phyloP scores from a whole-genome alignment of 2,888 invertebrate genomes.

The Argyra leucocephala region DNA sequence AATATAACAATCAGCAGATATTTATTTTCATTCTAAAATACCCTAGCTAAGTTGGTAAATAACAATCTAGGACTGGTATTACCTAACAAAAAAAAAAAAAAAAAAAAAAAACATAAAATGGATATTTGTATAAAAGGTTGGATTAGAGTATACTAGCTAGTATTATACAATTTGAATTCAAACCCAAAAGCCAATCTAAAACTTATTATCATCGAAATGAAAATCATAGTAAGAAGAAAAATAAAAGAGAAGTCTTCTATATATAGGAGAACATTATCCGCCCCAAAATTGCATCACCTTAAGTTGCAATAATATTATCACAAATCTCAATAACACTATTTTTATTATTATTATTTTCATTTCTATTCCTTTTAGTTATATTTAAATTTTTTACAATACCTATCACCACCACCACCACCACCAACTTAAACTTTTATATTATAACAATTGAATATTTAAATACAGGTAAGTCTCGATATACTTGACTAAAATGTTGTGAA shows the following conservation, averaged over 20 bases:
- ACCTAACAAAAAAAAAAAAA: too few relatives aligned
- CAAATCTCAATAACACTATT: slow-evolving; percentile 3
- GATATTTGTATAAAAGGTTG: too few relatives aligned
- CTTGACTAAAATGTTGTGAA: too few relatives aligned
- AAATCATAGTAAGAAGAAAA: neutral
- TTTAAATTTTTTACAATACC: too few relatives aligned
- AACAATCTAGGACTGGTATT: too few relatives aligned
- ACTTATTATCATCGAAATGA: neutral
- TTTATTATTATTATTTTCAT: neutral
- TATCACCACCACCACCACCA: neutral
- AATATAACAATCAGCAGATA: slow-evolving; percentile 6
- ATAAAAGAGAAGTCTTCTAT: neutral
- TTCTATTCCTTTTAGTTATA: too few relatives aligned
- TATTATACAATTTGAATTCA: too few relatives aligned
- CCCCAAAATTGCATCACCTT: slow-evolving; percentile 1
- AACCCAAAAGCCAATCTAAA: neutral
- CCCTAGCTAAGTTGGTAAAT: too few relatives aligned
- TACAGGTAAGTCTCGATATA: too few relatives aligned
- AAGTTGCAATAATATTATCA: slow-evolving; percentile 4
- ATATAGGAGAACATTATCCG: neutral
- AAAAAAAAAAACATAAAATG: too few relatives aligned
- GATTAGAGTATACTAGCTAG: too few relatives aligned
- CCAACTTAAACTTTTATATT: neutral
- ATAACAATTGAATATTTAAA: too few relatives aligned
- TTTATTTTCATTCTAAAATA: neutral